Conservation (phyloP, 2,888 invertebrate genomes). For the Yponomeuta evonymella region DNA sequence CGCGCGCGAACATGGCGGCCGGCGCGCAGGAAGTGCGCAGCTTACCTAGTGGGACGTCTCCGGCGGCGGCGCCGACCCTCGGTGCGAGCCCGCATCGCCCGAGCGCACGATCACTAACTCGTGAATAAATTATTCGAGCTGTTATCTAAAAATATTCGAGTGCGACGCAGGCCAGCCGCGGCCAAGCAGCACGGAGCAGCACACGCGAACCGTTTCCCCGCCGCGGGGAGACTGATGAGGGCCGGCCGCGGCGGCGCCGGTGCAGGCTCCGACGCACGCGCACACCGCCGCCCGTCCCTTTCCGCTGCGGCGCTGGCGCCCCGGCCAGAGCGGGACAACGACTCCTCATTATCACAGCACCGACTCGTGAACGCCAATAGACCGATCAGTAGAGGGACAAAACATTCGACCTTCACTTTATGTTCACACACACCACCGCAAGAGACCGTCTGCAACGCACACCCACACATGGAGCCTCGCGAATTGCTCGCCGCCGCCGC, state of each 20-base stretch:
- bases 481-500: constrained; percentile 50
- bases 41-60: constrained; percentile 73
- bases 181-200: constrained; percentile 52
- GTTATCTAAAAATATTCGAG: constrained; percentile 75
- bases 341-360: constrained; percentile 67
- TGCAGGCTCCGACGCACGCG: constrained; percentile 69
- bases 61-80: constrained; percentile 45
- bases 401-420: constrained; percentile 76
- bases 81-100: constrained; percentile 60
- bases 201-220: constrained; percentile 73
- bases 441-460: constrained; percentile 42
- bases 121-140: constrained; percentile 72
- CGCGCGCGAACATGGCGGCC: constrained; percentile 72
- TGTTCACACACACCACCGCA: constrained; percentile 31
- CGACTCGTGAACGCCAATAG: constrained; percentile 74
- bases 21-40: constrained; percentile 76
- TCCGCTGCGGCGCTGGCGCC: constrained; percentile 35
- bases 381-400: constrained; percentile 71
- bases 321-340: constrained; percentile 59
- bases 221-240: constrained; percentile 74
- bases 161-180: constrained; percentile 52
- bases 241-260: constrained; percentile 70
- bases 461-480: constrained; percentile 56
- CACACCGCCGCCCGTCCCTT: constrained; percentile 58
- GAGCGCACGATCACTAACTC: constrained; percentile 71